Conservation (phyloP, 2,888 invertebrate species). For the Exephanes ischioxanthus region DNA sequence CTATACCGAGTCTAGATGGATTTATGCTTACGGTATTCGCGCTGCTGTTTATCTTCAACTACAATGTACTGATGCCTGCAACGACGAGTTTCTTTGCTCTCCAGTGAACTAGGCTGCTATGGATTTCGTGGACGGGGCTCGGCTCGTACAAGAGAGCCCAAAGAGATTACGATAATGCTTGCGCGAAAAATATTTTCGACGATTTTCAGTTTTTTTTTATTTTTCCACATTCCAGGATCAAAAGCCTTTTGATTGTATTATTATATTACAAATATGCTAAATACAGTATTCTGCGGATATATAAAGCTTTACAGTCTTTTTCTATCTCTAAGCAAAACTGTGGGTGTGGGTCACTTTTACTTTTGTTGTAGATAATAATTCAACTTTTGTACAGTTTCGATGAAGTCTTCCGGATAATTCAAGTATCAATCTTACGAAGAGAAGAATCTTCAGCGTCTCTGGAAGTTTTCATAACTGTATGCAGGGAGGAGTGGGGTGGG, state of each 20-base stretch:
- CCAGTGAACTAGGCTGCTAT: conserved; percentile 27
- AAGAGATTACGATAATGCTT: background rate
- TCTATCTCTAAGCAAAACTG: conserved; percentile 56
- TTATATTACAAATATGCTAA: conserved; percentile 66
- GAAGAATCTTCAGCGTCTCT: conserved; percentile 28
- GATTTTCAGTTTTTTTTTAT: conserved; percentile 9
- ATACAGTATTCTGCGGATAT: conserved; percentile 66
- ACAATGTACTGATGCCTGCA: conserved; percentile 77
- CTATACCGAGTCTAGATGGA: conserved; percentile 63
- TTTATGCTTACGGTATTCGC: conserved; percentile 70
- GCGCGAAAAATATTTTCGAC: background rate
- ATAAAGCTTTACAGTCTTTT: conserved; percentile 64
- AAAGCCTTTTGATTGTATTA: conserved; percentile 64
- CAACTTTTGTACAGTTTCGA: conserved; percentile 54
- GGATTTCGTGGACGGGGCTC: background rate
- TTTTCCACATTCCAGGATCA: conserved; percentile 48
- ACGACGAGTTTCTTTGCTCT: conserved; percentile 68
- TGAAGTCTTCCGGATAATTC: conserved; percentile 21
- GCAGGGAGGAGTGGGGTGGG: background rate
- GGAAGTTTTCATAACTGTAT: conserved; percentile 59
- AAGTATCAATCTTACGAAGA: background rate
- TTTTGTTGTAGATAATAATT: conserved; percentile 44
- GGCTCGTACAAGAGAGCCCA: too few species aligned
- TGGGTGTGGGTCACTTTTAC: conserved; percentile 4
- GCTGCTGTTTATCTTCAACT: conserved; percentile 79